These are phyloP conservation scores for Malthinus seriepunctatus DNA, from an alignment of 2,888 invertebrate genomes.

Conservation along the genomic window DNA sequence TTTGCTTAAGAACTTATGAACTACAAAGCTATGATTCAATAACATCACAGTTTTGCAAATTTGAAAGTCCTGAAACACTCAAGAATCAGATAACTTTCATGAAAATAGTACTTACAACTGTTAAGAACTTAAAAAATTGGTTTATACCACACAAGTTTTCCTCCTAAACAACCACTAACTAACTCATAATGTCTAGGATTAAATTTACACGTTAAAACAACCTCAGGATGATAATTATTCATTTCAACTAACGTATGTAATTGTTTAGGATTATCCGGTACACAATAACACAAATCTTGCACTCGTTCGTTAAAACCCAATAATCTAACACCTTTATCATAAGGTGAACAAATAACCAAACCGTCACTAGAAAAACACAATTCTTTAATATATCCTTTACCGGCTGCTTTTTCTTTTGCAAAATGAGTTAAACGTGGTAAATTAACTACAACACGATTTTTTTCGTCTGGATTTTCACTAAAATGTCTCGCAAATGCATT, in stretches of 20 bases:
- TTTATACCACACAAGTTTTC: slow-evolving; percentile 89
- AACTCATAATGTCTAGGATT: slow-evolving; percentile 84
- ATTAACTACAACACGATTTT: slow-evolving; percentile 67
- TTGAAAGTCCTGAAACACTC: too few species aligned
- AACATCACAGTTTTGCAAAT: too few species aligned
- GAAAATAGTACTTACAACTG: too few species aligned
- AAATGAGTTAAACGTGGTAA: slow-evolving; percentile 79
- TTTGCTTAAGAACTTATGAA: too few species aligned
- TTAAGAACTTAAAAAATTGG: slow-evolving; percentile 57
- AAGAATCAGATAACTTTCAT: too few species aligned
- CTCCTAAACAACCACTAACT: slow-evolving; percentile 88
- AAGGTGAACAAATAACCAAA: slow-evolving; percentile 87
- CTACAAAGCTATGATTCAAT: too few species aligned
- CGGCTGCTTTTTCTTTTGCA: slow-evolving; percentile 84
- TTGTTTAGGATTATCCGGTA: slow-evolving; percentile 57
- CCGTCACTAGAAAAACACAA: slow-evolving; percentile 90
- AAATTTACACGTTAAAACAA: slow-evolving; percentile 88
- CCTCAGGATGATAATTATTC: slow-evolving; percentile 77
- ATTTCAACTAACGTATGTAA: slow-evolving; percentile 69
- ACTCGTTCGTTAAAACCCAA: slow-evolving; percentile 78
- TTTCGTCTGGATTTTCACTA: slow-evolving; percentile 44
- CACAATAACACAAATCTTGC: slow-evolving; percentile 74
- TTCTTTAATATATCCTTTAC: slow-evolving; percentile 92
- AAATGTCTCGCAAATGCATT: slow-evolving; percentile 44
- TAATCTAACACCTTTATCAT: slow-evolving; percentile 82